phyloP scores from a whole-genome alignment of 2,888 invertebrate species.

The Deroplatys truncata region DNA sequence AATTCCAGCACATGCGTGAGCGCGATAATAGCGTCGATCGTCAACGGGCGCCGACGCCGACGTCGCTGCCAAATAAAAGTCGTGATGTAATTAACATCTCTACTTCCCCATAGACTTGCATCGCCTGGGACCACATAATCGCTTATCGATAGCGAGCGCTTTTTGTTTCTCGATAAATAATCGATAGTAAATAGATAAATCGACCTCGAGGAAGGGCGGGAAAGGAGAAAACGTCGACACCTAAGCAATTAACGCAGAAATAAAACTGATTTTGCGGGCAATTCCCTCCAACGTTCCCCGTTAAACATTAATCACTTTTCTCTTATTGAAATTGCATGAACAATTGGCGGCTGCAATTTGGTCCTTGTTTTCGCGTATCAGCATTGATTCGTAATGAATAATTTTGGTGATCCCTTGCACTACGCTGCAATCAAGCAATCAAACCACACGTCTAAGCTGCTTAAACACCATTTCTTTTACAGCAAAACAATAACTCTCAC shows the following conservation, averaged over 20 bases:
- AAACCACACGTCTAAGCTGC: not conserved
- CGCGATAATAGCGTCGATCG: not conserved
- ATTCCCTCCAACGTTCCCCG: not conserved
- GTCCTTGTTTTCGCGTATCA: not conserved
- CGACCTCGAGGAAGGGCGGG: not conserved
- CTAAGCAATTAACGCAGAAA: not conserved
- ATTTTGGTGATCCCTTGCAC: not conserved
- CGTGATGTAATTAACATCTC: not conserved
- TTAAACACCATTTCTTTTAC: not conserved
- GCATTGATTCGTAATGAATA: not conserved
- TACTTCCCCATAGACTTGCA: not conserved
- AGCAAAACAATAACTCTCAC: not conserved
- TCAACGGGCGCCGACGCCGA: not conserved
- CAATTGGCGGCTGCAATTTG: not conserved
- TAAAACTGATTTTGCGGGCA: not conserved
- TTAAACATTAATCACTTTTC: not conserved
- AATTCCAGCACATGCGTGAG: not conserved
- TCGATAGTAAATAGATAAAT: not conserved
- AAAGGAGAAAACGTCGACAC: not conserved
- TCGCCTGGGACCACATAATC: not conserved
- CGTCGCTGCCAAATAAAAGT: not conserved
- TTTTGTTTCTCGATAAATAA: not conserved
- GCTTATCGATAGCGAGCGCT: not conserved
- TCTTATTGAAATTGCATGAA: not conserved
- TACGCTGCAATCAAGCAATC: not conserved